These are phyloP conservation scores for Scolanthus callimorphus DNA, from an alignment of 92 coral and sea anemone species.

Conservation along the genomic window DNA sequence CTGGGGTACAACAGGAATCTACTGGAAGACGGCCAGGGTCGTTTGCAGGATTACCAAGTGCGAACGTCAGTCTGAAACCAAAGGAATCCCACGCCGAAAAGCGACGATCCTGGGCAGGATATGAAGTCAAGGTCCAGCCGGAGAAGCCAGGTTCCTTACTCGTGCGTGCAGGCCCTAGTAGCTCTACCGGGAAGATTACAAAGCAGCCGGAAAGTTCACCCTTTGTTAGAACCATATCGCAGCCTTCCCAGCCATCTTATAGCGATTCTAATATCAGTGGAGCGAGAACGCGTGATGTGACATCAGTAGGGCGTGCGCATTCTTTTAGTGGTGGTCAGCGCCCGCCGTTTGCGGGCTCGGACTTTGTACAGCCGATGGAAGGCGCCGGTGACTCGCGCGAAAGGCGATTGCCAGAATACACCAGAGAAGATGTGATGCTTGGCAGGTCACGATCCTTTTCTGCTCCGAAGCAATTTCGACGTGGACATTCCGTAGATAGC, in stretches of 20 bases:
- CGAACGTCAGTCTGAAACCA: not conserved
- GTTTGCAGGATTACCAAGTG: constrained; percentile 25
- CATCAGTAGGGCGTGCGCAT: constrained; percentile 8
- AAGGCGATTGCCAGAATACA: no score
- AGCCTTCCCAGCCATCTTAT: constrained; percentile 1
- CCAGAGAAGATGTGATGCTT: no score
- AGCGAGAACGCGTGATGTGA: not conserved
- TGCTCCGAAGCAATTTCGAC: constrained; percentile 3
- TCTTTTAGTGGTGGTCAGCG: constrained; percentile 12
- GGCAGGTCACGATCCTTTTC: not conserved
- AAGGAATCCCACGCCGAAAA: constrained; percentile 15
- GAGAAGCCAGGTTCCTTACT: constrained; percentile 15
- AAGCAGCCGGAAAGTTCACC: constrained; percentile 11
- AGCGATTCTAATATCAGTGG: constrained; percentile 13
- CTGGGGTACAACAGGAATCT: not conserved
- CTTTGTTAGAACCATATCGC: constrained; percentile 21
- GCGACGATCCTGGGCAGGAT: constrained; percentile 62
- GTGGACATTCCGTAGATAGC: constrained; percentile 34
- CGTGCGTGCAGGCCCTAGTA: constrained; percentile 18
- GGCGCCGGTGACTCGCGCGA: no score
- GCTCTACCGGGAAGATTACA: constrained; percentile 6
- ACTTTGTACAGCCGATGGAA: no score
- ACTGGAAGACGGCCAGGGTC: constrained; percentile 43
- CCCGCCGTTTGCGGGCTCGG: no score
- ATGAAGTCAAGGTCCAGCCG: constrained; percentile 22